These are phyloP conservation scores for Gambusia affinis DNA, from an alignment of 2,113 vertebrate species.

Conservation along the genomic window DNA sequence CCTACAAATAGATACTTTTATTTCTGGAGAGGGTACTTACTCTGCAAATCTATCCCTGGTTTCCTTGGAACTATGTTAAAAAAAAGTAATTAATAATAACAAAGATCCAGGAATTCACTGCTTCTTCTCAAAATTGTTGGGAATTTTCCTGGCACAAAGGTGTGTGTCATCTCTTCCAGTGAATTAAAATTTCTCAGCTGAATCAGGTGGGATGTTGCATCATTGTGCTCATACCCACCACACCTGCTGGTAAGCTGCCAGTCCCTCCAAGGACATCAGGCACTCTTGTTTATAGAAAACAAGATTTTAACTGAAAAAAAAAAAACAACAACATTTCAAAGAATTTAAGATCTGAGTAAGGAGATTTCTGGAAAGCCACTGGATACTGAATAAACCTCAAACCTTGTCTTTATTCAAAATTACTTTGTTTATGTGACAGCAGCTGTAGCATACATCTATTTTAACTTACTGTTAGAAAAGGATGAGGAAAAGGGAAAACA, in stretches of 20 bases:
- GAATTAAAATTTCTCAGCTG: neutral
- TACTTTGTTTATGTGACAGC: neutral
- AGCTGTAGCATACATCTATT: neutral
- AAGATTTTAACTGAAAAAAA: neutral
- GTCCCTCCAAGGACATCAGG: neutral
- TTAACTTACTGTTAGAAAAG: neutral
- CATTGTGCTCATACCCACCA: neutral
- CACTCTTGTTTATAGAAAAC: neutral
- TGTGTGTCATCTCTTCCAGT: neutral
- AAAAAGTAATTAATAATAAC: neutral
- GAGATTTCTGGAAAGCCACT: neutral
- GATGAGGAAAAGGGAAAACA: too few species aligned
- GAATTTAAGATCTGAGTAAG: neutral
- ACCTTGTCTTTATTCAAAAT: neutral
- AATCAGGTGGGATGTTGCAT: neutral
- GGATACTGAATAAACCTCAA: neutral
- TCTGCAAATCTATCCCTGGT: neutral
- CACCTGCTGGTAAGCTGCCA: neutral
- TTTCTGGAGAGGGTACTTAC: neutral
- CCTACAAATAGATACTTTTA: neutral
- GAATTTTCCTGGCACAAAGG: neutral
- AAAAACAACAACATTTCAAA: neutral
- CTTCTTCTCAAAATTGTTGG: neutral
- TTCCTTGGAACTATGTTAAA: neutral
- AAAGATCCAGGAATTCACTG: neutral